Conservation (phyloP, 2,888 invertebrate genomes). For the Metalampra italica region DNA sequence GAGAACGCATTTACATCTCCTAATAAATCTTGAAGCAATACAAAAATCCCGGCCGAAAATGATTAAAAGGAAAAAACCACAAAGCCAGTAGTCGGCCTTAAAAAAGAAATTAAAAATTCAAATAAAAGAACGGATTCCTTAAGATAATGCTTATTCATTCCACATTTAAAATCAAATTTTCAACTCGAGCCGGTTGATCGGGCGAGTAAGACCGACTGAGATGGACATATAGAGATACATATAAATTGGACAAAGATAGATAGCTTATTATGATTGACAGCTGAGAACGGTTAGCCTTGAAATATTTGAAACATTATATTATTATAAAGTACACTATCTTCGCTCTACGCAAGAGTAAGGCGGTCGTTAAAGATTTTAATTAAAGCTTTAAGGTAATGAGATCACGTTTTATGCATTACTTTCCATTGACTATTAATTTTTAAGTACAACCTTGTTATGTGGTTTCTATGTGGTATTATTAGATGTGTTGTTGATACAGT, state of each 20-base stretch:
- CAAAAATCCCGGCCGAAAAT: slow-evolving; percentile 51
- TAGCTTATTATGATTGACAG: slow-evolving; percentile 79
- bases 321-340: slow-evolving; percentile 78
- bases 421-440: slow-evolving; percentile 9
- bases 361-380: slow-evolving; percentile 44
- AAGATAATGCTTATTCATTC: slow-evolving; percentile 79
- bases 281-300: slow-evolving; percentile 79
- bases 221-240: slow-evolving; percentile 40
- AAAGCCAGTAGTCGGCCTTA: slow-evolving; percentile 62
- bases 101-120: slow-evolving; percentile 75
- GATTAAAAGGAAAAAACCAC: slow-evolving; percentile 53
- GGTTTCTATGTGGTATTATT: neutral
- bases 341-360: slow-evolving; percentile 53
- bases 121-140: slow-evolving; percentile 74
- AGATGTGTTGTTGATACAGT: too few relatives aligned
- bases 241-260: slow-evolving; percentile 60
- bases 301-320: slow-evolving; percentile 79
- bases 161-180: slow-evolving; percentile 78
- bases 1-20: slow-evolving; percentile 59
- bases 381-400: slow-evolving; percentile 11
- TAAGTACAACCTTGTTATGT: slow-evolving; percentile 12
- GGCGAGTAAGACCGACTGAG: slow-evolving; percentile 51
- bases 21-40: slow-evolving; percentile 61
- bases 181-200: slow-evolving; percentile 69
- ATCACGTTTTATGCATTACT: slow-evolving; percentile 5